Percentiles rank a stretch among this genome's conserved stretches.
Conservation (phyloP, 2,113 vertebrate species). For the Megaceryle maxima region DNA sequence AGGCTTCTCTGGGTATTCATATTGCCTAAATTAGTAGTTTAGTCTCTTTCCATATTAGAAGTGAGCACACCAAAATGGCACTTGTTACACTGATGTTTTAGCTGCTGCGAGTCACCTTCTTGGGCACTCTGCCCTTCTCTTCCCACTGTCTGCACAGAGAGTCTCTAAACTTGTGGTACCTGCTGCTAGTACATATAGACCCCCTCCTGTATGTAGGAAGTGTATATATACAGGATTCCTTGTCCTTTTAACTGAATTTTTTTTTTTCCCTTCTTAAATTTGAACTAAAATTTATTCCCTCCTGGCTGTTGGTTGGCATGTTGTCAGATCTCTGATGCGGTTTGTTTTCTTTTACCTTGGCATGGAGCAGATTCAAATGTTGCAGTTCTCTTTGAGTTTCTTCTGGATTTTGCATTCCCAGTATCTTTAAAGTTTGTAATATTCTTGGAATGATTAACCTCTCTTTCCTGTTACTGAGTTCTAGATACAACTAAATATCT, state of each 20-base stretch:
- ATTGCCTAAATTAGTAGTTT: not conserved
- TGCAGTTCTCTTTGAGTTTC: not conserved
- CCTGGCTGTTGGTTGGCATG: not conserved
- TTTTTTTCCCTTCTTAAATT: not conserved
- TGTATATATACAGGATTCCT: not conserved
- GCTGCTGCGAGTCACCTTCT: accelerated
- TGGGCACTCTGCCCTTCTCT: not conserved
- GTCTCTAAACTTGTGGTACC: not conserved
- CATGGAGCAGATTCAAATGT: not conserved
- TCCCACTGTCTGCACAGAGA: not conserved
- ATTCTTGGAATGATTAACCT: not conserved
- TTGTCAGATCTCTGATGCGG: not conserved
- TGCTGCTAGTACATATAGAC: not conserved
- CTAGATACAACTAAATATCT: not conserved
- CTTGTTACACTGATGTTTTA: not conserved
- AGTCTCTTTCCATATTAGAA: not conserved
- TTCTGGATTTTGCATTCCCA: not conserved
- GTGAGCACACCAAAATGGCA: not conserved
- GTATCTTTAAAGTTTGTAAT: not conserved
- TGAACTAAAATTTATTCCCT: not conserved
- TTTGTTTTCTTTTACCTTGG: not conserved
- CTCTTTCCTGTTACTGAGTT: not conserved
- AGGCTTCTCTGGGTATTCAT: not conserved
- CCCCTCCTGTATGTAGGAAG: not conserved
- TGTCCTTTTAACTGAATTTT: not conserved